phyloP scores from a whole-genome alignment of 2,888 invertebrate species.

The Cantharis nigra region DNA sequence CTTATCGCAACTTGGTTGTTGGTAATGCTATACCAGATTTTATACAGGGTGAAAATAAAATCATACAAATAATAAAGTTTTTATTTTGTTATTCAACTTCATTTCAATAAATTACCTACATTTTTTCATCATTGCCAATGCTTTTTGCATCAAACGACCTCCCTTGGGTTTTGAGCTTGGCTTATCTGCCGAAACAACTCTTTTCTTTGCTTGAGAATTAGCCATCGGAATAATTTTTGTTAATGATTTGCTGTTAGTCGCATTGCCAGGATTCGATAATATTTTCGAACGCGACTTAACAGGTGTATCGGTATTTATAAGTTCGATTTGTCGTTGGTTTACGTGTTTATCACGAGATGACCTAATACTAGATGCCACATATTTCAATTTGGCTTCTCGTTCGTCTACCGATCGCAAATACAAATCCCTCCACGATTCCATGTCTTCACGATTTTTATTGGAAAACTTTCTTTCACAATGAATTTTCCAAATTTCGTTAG shows the following conservation, averaged over 20 bases:
- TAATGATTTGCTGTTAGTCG: background rate
- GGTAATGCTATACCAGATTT: no score
- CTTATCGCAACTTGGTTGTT: background rate
- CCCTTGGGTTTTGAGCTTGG: slow-evolving; percentile 67
- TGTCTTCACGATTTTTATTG: slow-evolving; percentile 72
- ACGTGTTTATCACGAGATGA: slow-evolving; percentile 77
- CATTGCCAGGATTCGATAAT: background rate
- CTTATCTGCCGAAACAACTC: slow-evolving; percentile 80
- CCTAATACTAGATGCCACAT: slow-evolving; percentile 81
- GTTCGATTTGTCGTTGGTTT: slow-evolving; percentile 83
- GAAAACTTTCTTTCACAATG: slow-evolving; percentile 83
- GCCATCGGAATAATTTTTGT: background rate
- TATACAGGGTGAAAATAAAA: no score
- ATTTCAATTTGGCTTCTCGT: slow-evolving; percentile 78
- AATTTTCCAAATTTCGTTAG: slow-evolving; percentile 85
- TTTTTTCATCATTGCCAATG: slow-evolving; percentile 73
- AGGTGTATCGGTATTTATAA: slow-evolving; percentile 85
- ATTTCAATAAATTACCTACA: background rate
- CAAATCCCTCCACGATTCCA: slow-evolving; percentile 91
- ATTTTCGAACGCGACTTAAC: slow-evolving; percentile 72
- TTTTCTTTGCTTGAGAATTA: slow-evolving; percentile 61
- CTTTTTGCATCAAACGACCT: slow-evolving; percentile 91
- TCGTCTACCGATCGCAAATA: slow-evolving; percentile 86
- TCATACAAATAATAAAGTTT: no score
- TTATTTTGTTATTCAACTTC: no score